Conservation (phyloP, 23 tunicate genomes). For the Clavelina lepadiformis region DNA sequence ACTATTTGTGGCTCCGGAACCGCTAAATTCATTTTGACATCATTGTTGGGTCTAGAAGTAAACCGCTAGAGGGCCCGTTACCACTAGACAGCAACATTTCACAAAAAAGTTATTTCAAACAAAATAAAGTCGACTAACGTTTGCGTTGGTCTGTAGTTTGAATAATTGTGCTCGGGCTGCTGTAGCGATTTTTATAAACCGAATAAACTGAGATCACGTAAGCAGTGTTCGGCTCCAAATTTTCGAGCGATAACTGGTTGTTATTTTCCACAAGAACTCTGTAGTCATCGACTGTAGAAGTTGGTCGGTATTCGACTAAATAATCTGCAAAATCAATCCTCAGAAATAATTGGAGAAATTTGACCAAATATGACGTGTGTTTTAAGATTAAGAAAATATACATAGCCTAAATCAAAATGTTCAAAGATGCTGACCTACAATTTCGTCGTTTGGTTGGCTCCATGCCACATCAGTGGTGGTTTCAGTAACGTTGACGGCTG, state of each 20-base stretch:
- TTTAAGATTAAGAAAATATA: too few relatives aligned
- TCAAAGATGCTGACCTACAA: not conserved
- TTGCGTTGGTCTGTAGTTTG: not conserved
- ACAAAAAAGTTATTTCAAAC: too few relatives aligned
- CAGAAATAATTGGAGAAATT: too few relatives aligned
- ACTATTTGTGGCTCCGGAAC: too few relatives aligned
- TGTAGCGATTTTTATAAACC: conserved; percentile 5
- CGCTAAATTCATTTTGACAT: too few relatives aligned
- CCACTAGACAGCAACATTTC: too few relatives aligned
- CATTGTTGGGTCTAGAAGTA: too few relatives aligned
- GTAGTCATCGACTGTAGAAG: not conserved
- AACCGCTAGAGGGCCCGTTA: too few relatives aligned
- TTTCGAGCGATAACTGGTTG: conserved; percentile 2
- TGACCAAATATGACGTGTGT: too few relatives aligned
- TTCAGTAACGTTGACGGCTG: not conserved
- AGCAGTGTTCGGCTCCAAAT: conserved; percentile 3
- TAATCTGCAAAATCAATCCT: conserved; percentile 22
- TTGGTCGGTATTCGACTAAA: conserved; percentile 17
- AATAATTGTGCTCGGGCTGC: not conserved
- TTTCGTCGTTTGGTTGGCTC: conserved; percentile 20
- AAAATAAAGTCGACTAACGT: too few relatives aligned
- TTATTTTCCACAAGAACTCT: not conserved
- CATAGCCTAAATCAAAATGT: too few relatives aligned
- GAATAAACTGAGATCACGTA: conserved; percentile 34
- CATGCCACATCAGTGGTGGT: conserved; percentile 11